A percentile compares a stretch with the other conserved stretches of the same genome.
Conservation (phyloP, 2,797 vertebrate genomes). For the Alfaro cultratus region DNA sequence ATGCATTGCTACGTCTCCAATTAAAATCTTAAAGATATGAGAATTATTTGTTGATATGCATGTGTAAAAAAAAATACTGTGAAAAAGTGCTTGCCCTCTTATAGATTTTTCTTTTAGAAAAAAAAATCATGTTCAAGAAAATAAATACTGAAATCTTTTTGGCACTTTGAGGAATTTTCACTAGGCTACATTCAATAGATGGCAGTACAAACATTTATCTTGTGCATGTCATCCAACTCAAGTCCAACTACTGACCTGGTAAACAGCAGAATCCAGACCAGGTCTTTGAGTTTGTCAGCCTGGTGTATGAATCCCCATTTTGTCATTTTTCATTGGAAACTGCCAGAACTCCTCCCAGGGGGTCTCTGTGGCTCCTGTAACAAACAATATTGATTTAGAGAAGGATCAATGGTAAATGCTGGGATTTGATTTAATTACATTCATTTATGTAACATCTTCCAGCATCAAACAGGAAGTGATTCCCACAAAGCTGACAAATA, state of each 20-base stretch:
- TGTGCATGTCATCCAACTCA: neutral
- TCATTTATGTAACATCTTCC: neutral
- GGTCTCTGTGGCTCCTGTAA: neutral
- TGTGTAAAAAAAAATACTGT: neutral
- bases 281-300: neutral
- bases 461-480: neutral
- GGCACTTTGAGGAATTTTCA: neutral
- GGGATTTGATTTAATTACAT: neutral
- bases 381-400: conserved; percentile 1
- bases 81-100: neutral
- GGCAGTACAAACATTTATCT: neutral
- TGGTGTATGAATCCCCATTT: neutral
- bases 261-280: neutral
- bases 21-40: neutral
- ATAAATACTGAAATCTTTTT: neutral
- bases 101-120: neutral
- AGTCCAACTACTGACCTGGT: neutral
- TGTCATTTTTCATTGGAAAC: neutral
- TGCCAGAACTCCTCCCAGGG: neutral
- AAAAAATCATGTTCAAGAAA: neutral
- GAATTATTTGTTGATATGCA: neutral
- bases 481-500: neutral
- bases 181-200: neutral
- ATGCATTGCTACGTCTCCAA: neutral
- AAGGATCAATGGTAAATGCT: neutral